phyloP scores from a whole-genome alignment of 2,113 vertebrate genomes.

The Stomatorhinus ivindoensis region DNA sequence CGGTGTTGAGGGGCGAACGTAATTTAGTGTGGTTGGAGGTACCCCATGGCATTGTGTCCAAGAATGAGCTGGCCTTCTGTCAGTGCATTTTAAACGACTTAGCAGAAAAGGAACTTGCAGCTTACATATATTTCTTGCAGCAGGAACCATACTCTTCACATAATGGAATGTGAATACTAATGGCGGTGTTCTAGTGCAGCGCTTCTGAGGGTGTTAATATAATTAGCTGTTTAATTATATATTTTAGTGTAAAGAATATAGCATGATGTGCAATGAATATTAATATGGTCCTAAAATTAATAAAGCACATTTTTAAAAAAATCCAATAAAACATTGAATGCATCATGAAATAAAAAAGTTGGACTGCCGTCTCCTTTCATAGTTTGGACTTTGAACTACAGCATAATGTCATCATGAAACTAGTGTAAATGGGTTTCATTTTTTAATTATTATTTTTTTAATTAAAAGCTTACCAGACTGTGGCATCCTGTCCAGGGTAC shows the following conservation, averaged over 20 bases:
- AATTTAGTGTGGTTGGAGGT: not conserved
- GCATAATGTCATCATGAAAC: not conserved
- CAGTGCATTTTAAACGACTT: constrained; percentile 3
- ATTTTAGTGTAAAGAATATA: not conserved
- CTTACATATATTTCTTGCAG: constrained; percentile 12
- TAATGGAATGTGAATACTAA: not conserved
- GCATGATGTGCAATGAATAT: not conserved
- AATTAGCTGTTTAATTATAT: not conserved
- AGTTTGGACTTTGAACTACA: not conserved
- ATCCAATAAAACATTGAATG: not conserved
- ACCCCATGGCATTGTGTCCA: not conserved
- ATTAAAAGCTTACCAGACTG: not conserved
- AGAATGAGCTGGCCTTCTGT: constrained; percentile 2
- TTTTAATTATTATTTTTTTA: not conserved
- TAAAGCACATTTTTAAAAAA: not conserved
- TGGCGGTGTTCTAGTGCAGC: not conserved
- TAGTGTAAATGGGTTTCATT: not conserved
- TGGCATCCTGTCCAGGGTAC: not conserved
- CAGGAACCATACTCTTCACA: constrained; percentile 16
- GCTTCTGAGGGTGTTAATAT: not conserved
- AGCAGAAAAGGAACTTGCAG: constrained; percentile 11
- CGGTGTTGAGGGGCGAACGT: constrained; percentile 8
- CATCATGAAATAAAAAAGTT: not conserved
- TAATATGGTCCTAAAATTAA: not conserved
- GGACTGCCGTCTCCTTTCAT: not conserved